Conservation (phyloP, 2,113 vertebrate genomes). For the Myrmophylax atrothorax region DNA sequence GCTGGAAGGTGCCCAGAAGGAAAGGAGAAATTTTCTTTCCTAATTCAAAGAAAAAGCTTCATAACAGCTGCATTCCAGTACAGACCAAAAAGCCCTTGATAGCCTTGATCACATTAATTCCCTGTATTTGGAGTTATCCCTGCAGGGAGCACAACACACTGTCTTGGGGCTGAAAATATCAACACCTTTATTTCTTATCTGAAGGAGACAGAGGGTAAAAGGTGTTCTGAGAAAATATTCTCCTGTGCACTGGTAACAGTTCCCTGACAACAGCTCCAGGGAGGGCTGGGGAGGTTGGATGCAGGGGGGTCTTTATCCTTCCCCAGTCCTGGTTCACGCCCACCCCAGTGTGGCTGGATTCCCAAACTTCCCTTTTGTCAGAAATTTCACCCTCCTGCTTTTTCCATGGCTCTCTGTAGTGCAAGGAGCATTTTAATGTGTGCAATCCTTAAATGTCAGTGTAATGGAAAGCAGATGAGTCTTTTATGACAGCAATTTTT, state of each 20-base stretch:
- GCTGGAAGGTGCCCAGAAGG: not conserved
- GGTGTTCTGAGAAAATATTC: not conserved
- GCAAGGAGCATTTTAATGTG: not conserved
- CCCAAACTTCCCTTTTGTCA: not conserved
- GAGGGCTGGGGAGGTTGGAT: not conserved
- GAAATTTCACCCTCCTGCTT: not conserved
- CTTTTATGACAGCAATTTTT: conserved; percentile 16
- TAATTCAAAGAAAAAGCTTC: not conserved
- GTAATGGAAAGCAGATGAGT: conserved; percentile 3
- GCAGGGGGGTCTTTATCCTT: not conserved
- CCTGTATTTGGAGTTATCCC: not conserved
- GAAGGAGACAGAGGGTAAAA: not conserved
- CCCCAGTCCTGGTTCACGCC: not conserved
- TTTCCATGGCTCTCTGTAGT: not conserved
- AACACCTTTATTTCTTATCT: not conserved
- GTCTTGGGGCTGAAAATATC: not conserved
- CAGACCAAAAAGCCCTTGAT: not conserved
- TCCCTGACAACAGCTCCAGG: not conserved
- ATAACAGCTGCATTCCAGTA: not conserved
- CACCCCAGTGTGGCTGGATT: not conserved
- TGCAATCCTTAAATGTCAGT: conserved; percentile 3
- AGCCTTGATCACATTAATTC: not conserved
- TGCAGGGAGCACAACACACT: not conserved
- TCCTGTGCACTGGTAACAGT: not conserved
- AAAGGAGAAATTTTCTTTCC: not conserved